phyloP scores from a whole-genome alignment of 1,140 invertebrate genomes.

The Drusus annulatus region DNA sequence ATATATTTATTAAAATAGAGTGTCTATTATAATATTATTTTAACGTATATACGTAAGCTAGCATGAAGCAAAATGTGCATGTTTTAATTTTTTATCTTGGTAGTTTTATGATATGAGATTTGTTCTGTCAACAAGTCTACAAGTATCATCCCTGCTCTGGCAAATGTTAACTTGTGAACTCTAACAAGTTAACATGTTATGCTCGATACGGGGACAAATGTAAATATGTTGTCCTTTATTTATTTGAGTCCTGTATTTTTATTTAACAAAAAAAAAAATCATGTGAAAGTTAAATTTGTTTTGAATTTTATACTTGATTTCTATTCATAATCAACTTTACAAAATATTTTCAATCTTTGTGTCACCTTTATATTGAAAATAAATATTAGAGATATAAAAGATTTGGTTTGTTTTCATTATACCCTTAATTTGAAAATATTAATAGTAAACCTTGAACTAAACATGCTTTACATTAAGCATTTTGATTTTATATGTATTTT shows the following conservation, averaged over 20 bases:
- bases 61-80: constrained; percentile 10
- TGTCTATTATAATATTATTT: constrained; percentile 33
- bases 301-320: constrained; percentile 25
- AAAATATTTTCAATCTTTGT: constrained; percentile 42
- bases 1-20: constrained; percentile 36
- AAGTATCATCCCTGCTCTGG: neutral
- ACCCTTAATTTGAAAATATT: no score
- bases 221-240: constrained; percentile 36
- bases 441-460: no score
- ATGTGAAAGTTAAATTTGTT: constrained; percentile 28
- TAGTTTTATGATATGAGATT: constrained; percentile 22
- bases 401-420: neutral
- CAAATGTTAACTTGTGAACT: no score
- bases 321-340: constrained; percentile 31
- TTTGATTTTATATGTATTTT: no score
- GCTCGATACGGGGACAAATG: neutral
- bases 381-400: constrained; percentile 37
- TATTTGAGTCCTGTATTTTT: constrained; percentile 11
- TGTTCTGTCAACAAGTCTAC: constrained; percentile 19
- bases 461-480: no score
- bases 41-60: constrained; percentile 9
- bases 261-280: constrained; percentile 9
- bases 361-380: constrained; percentile 42
- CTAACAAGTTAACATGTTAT: no score
- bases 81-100: constrained; percentile 13